Evolutionary conservation across 2,797 vertebrate genomes (phyloP).

Genomic region (Aldrovandia affinis): DNA sequence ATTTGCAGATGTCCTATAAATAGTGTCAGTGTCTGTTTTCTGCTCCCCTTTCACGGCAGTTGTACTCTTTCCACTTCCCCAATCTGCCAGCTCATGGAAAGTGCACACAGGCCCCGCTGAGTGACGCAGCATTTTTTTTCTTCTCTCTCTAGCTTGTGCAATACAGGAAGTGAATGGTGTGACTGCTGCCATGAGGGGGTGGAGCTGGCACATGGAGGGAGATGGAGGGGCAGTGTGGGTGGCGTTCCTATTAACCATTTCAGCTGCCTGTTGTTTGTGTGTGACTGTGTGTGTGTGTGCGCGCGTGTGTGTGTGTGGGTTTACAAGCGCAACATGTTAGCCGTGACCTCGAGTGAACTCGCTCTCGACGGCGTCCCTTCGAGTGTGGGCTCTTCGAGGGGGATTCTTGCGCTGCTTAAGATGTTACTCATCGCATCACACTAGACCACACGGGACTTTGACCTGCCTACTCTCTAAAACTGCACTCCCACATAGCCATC

Average conservation of each 20-base stretch:
- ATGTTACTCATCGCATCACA: constrained; percentile 54
- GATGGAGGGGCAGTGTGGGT: constrained; percentile 56
- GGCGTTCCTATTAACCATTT: constrained; percentile 68
- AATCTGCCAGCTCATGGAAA: constrained; percentile 79
- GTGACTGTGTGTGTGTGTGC: neutral
- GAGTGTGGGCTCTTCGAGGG: constrained; percentile 39
- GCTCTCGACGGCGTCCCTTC: constrained; percentile 37
- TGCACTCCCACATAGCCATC: constrained; percentile 33
- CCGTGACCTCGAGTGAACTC: constrained; percentile 39
- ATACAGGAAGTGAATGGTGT: constrained; percentile 63
- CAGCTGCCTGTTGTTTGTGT: constrained; percentile 58
- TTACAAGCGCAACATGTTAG: constrained; percentile 22
- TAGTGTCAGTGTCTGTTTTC: constrained; percentile 67
- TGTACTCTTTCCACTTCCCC: constrained; percentile 70
- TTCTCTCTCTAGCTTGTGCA: constrained; percentile 50
- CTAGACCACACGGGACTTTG: constrained; percentile 40
- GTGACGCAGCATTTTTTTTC: constrained; percentile 69
- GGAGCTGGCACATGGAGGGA: constrained; percentile 63
- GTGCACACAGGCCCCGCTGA: constrained; percentile 73
- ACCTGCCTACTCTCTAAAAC: constrained; percentile 38
- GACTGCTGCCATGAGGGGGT: constrained; percentile 60
- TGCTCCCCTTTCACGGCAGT: constrained; percentile 59
- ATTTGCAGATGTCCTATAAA: constrained; percentile 75
- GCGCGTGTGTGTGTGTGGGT: constrained; percentile 7
- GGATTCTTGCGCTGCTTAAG: constrained; percentile 36